Conservation (phyloP, 2,113 vertebrate species). For the Cisticola juncidis region DNA sequence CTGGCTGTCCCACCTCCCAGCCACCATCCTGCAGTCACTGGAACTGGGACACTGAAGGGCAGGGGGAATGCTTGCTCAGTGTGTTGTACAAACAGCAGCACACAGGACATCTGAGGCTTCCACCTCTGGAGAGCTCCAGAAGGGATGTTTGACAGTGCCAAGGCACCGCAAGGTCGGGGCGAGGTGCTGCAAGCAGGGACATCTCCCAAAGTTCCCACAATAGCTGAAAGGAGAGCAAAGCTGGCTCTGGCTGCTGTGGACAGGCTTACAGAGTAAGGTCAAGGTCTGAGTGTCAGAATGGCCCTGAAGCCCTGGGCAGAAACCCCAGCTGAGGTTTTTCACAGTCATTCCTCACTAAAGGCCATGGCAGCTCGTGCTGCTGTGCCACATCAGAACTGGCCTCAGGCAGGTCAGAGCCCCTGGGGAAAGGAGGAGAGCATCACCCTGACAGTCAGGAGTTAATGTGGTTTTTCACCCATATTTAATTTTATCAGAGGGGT, state of each 20-base stretch:
- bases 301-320: neutral
- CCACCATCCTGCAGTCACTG: neutral
- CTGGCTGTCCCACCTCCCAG: neutral
- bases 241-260: too few species aligned
- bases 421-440: neutral
- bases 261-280: neutral
- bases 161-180: accelerated
- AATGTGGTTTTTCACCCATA: neutral
- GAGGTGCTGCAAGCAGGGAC: neutral
- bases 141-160: too few species aligned
- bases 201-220: accelerated
- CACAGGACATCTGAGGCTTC: neutral
- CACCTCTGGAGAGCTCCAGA: neutral
- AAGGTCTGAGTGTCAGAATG: neutral
- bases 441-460: neutral
- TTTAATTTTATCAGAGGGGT: neutral
- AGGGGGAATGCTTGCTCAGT: neutral
- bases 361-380: accelerated
- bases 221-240: neutral
- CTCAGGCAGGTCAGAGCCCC: neutral
- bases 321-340: neutral
- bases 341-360: neutral
- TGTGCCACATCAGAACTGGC: neutral
- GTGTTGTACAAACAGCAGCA: neutral
- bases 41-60: neutral